Evolutionary conservation across 2,888 invertebrate species (phyloP), one percentile per base, ranked within the genome.

Genomic region (Drosophila limbata): DNA sequence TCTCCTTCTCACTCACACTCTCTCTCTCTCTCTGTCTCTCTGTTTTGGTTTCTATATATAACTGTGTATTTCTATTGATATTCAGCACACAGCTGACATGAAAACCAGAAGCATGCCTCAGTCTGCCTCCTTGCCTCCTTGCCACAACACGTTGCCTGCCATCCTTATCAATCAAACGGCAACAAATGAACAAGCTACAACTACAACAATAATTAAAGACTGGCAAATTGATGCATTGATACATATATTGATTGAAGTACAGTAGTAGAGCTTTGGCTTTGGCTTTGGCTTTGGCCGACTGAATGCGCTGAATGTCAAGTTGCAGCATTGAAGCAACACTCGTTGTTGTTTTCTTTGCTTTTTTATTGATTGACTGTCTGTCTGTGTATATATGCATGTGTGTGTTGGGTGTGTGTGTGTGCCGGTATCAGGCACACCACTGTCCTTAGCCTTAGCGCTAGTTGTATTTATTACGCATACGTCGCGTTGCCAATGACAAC

Each of bases 261-360:
- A 44, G 11, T 45, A 63, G 66, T 83, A 28, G 53, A 28, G 53
- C 60, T 77, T 59, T 63, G 62, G 60, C 71, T 77, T 59, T 63
- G 62, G 60, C 71, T 84, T 70, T 73, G 75, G 75, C 65, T 66
- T 55, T 73, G 59, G 47, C 69, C 65, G 74, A 73, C 84, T 87
- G 74, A 73, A 81, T 87, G 84, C 62, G 82, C 73, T 84, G 83
- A 84, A 84, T 84, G 84, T 84, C 84, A 84, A 84, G 84, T 84
- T 83, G 69, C 80, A 85, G 69, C 79, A 79, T 75, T 81, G 79
- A 69, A 59, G 75, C 66, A 63, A 63, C 60, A 64, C 59, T 44
- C 39, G 35, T 37, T 70, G 10, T 53, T 47, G 6, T 25, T 40
- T 4, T 1, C 42, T 25, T 35, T 57, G 47, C 50, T 68, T 63